Evolutionary conservation across 2,113 vertebrate genomes (phyloP), one percentile per base, ranked within the genome.

Genomic region (Pituophis catenifer): DNA sequence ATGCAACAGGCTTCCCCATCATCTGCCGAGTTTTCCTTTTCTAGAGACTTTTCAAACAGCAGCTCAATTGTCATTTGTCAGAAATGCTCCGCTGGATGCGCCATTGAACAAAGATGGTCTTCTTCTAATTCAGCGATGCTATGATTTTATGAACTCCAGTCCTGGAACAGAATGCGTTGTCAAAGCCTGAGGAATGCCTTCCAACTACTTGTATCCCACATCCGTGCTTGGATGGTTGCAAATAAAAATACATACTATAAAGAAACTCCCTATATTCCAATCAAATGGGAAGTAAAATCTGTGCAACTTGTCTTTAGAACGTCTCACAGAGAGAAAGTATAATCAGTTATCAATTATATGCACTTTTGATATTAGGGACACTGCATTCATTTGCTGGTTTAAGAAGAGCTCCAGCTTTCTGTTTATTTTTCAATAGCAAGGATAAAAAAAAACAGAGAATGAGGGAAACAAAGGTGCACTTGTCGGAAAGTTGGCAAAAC

Each of bases 381-480:
- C 70, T 33, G 2, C 13, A 58, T 89, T 85, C 4, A 23, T 55
- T 81, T 65, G 7, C 29, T 3, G 62, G 59, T 13, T 54, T 70
- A 50, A 65, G 65, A 91, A 89, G 57, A 91, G 33, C 17, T 58
- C 44, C n/a, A 87, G 92, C 86, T 23, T 54, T 93, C 26, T 86
- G 91, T 38, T 24, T 75, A 92, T 70, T 44, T 89, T 92, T 93
- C 33, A 58, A 21, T 0, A 8, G 38, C 29, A 65, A 85, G 55
- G 0, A 54, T 3, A 58, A 58, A 59, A 44, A 44, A 2, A 58
- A 1, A 24, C 5, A 11, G 0, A 89, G 21, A 5, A 81, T 0
- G 33, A 81, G 75, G 8, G 17, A 89, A 13, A 94, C 53, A 57
- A 92, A 94, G 70, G 90, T 86, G 53, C 58, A n/a, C 26, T 89